Evolutionary conservation across 2,797 vertebrate species (phyloP).

Genomic region (Melanotaenia parkinsoni): DNA sequence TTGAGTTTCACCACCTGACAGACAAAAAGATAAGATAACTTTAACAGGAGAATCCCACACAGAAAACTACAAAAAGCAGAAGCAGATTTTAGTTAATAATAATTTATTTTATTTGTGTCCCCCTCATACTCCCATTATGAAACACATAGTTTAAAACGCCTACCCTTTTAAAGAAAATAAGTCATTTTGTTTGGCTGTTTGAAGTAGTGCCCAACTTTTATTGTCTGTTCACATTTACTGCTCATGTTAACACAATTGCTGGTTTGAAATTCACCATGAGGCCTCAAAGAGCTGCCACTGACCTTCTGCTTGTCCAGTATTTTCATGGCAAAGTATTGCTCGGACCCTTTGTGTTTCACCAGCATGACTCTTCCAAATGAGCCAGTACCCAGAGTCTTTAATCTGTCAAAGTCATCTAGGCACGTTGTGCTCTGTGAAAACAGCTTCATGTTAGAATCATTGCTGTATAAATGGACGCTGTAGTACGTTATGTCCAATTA

Average conservation of each 20-base stretch:
- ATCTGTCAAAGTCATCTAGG: conserved; percentile 97
- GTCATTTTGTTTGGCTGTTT: conserved; percentile 3
- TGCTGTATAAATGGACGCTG: background rate
- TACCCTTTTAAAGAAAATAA: conserved; percentile 11
- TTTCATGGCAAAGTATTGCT: conserved; percentile 99
- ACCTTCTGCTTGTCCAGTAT: conserved; percentile 99
- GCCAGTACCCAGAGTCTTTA: conserved; percentile 98
- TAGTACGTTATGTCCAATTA: conserved; percentile 5
- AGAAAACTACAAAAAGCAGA: conserved; percentile 28
- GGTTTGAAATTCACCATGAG: conserved; percentile 8
- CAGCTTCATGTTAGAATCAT: conserved; percentile 18
- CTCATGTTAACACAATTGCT: conserved; percentile 12
- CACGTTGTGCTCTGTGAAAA: conserved; percentile 91
- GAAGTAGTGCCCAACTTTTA: conserved; percentile 11
- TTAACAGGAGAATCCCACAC: conserved; percentile 28
- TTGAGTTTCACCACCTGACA: conserved; percentile 98
- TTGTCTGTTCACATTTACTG: background rate
- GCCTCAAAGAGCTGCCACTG: conserved; percentile 52
- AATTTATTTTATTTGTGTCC: conserved; percentile 19
- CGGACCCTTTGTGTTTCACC: conserved; percentile 97
- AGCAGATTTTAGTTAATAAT: conserved; percentile 16
- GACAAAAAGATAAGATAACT: conserved; percentile 52
- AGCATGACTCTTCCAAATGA: conserved; percentile 99
- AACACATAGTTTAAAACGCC: conserved; percentile 5
- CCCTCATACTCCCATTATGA: conserved; percentile 12